Evolutionary conservation across 2,888 invertebrate genomes (phyloP).

Genomic region (Frankliniella intonsa): DNA sequence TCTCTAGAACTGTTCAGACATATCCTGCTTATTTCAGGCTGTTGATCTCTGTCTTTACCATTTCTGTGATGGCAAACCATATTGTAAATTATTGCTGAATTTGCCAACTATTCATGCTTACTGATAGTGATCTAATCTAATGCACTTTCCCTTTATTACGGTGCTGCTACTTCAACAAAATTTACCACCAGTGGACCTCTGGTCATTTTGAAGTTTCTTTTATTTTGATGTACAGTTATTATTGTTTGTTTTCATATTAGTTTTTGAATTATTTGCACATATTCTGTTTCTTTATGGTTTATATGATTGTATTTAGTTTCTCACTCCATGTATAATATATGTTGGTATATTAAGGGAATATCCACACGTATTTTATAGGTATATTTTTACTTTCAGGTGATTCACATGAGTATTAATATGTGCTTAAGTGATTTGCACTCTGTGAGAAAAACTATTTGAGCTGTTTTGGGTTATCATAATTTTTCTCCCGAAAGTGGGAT

Average conservation of each 20-base stretch:
- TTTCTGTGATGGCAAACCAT: constrained; percentile 19
- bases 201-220: not conserved
- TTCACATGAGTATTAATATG: constrained; percentile 4
- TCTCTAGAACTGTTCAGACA: not conserved
- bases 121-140: not conserved
- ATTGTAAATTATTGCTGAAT: not conserved
- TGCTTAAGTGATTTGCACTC: not conserved
- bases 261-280: not conserved
- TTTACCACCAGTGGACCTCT: not conserved
- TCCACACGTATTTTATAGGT: not conserved
- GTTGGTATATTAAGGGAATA: not conserved
- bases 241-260: not conserved
- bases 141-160: not conserved
- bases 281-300: not conserved
- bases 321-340: not conserved
- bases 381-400: not conserved
- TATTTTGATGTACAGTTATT: not conserved
- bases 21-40: constrained; percentile 11
- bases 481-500: not conserved
- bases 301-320: constrained; percentile 10
- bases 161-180: not conserved
- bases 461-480: not conserved
- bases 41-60: constrained; percentile 14
- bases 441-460: not conserved
- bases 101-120: not conserved